Conservation (phyloP, 2,888 invertebrate genomes). For the Eutolmus rufibarbis region DNA sequence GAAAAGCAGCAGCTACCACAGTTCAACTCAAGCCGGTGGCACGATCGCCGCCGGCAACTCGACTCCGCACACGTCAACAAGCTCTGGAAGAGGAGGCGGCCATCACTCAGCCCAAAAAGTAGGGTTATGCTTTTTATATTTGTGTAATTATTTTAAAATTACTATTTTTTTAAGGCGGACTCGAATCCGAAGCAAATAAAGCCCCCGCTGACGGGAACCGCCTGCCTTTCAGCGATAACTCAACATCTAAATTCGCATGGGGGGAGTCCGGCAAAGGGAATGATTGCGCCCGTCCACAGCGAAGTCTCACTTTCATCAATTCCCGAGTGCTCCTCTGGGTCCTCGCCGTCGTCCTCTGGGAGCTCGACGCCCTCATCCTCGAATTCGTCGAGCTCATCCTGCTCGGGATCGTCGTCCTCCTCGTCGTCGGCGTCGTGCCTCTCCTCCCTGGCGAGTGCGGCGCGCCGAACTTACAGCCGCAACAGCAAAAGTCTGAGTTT, state of each 20-base stretch:
- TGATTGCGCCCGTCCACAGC: slow-evolving; percentile 25
- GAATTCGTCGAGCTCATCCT: too few relatives aligned
- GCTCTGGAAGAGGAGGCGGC: not conserved
- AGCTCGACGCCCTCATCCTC: too few relatives aligned
- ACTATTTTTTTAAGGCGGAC: slow-evolving; percentile 2
- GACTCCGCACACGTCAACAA: not conserved
- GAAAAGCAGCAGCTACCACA: slow-evolving; percentile 56
- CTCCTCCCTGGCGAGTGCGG: too few relatives aligned
- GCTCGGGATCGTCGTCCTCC: too few relatives aligned
- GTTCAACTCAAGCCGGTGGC: slow-evolving; percentile 10
- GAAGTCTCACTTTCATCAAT: not conserved
- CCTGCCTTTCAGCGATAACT: slow-evolving; percentile 7
- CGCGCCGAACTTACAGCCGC: too few relatives aligned
- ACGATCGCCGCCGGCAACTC: not conserved
- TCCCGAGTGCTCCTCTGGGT: slow-evolving; percentile 1
- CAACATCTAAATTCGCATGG: slow-evolving; percentile 17
- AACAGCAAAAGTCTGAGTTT: not conserved
- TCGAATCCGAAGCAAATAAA: slow-evolving; percentile 38
- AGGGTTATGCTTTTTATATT: not conserved
- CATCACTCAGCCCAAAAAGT: slow-evolving; percentile 21
- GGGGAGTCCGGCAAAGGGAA: slow-evolving; percentile 28
- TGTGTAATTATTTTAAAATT: not conserved
- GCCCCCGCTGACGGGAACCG: slow-evolving; percentile 18
- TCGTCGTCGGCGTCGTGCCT: too few relatives aligned
- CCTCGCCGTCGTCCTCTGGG: too few relatives aligned